A percentile compares a stretch with the other conserved stretches of the same genome.
Conservation (phyloP, 1,140 invertebrate species). For the Lucilia sericata region DNA sequence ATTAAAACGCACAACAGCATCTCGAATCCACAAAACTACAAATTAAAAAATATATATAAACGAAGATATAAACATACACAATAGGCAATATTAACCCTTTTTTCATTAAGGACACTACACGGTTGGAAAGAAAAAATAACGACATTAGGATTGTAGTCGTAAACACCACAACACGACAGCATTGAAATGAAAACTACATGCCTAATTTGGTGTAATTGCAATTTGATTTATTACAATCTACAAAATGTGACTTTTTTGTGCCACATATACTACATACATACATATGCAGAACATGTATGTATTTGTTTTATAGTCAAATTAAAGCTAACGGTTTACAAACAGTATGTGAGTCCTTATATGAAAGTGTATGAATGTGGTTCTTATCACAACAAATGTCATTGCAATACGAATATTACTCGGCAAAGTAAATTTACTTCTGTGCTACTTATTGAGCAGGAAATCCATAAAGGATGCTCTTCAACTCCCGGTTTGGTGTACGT, state of each 20-base stretch:
- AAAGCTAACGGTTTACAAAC: not conserved
- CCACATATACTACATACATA: not conserved
- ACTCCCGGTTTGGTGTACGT: not conserved
- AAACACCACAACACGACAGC: conserved; percentile 3
- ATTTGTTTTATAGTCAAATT: not conserved
- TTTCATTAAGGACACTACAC: not conserved
- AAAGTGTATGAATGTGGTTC: not conserved
- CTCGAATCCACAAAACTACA: not conserved
- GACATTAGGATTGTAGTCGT: not conserved
- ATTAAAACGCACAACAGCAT: not conserved
- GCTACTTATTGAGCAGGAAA: conserved; percentile 12
- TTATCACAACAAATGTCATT: not conserved
- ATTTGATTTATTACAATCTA: conserved; percentile 68
- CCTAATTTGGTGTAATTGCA: conserved; percentile 68
- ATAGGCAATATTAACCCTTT: not conserved
- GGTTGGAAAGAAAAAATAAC: not conserved
- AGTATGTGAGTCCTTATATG: not conserved
- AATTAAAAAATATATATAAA: not conserved
- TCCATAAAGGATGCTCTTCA: not conserved
- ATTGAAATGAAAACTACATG: conserved; percentile 61
- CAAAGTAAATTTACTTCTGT: not conserved
- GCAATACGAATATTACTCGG: not conserved
- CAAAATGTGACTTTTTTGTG: conserved; percentile 66
- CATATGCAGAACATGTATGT: not conserved
- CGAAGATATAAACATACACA: not conserved